phyloP scores from a whole-genome alignment of 2,113 vertebrate species.

The Collichthys lucidus region DNA sequence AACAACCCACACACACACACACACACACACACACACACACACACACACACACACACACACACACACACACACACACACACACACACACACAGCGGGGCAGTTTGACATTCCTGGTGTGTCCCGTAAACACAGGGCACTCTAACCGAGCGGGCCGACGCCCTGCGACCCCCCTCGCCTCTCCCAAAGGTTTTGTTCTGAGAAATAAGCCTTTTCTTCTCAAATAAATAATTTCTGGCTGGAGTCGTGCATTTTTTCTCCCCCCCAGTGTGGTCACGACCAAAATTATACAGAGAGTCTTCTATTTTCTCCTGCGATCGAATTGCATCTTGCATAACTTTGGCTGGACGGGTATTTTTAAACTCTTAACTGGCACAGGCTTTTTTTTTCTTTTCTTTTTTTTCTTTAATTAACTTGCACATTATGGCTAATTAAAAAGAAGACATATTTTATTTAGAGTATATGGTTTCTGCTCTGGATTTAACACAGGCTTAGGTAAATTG shows the following conservation, averaged over 20 bases:
- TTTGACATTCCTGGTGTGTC: conserved; percentile 75
- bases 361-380: conserved; percentile 68
- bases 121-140: conserved; percentile 73
- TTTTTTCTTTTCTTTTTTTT: conserved; percentile 69
- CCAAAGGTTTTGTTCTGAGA: conserved; percentile 85
- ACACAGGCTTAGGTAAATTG: conserved; percentile 28
- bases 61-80: conserved; percentile 47
- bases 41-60: conserved; percentile 49
- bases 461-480: conserved; percentile 28
- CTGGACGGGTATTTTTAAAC: conserved; percentile 70
- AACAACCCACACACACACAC: conserved; percentile 43
- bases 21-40: too few relatives aligned
- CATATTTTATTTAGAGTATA: conserved; percentile 81
- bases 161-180: conserved; percentile 73
- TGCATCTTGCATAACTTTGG: conserved; percentile 81
- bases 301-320: conserved; percentile 84
- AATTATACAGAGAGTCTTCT: conserved; percentile 85
- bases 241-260: conserved; percentile 83
- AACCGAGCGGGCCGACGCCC: conserved; percentile 71
- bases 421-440: conserved; percentile 82
- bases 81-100: conserved; percentile 33
- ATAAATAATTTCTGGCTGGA: conserved; percentile 87
- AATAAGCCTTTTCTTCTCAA: conserved; percentile 81
- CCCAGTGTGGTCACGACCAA: conserved; percentile 83
- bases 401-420: conserved; percentile 79